Conservation (phyloP, 2,113 vertebrate species). For the Gymnogyps californianus region DNA sequence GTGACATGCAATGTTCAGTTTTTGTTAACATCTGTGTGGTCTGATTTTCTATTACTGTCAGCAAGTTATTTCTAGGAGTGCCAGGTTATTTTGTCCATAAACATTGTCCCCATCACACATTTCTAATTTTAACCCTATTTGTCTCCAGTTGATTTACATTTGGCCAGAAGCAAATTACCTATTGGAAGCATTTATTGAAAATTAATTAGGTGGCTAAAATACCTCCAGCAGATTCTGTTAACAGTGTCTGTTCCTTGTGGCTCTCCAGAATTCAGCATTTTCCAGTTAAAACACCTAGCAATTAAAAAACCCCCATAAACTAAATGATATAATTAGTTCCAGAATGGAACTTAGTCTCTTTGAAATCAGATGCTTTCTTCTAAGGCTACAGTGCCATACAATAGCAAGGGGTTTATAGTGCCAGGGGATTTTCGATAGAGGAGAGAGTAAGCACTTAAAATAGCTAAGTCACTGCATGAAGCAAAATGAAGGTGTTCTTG, state of each 20-base stretch:
- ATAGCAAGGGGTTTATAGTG: slow-evolving; percentile 64
- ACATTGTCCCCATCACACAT: slow-evolving; percentile 75
- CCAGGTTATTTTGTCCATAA: slow-evolving; percentile 79
- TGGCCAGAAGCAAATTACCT: slow-evolving; percentile 74
- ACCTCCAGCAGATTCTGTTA: slow-evolving; percentile 71
- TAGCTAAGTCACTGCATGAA: slow-evolving; percentile 19
- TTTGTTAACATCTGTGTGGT: slow-evolving; percentile 71
- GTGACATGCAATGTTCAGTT: background rate
- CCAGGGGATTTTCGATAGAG: slow-evolving; percentile 54
- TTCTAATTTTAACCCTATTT: slow-evolving; percentile 80
- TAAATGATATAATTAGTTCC: slow-evolving; percentile 77
- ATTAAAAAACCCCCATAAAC: slow-evolving; percentile 77
- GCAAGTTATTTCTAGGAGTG: slow-evolving; percentile 71
- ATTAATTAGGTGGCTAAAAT: slow-evolving; percentile 82
- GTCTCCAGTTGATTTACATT: slow-evolving; percentile 80
- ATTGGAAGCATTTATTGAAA: slow-evolving; percentile 81
- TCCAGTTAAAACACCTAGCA: slow-evolving; percentile 78
- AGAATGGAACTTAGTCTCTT: slow-evolving; percentile 74
- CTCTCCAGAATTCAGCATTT: slow-evolving; percentile 63
- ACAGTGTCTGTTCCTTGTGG: slow-evolving; percentile 63
- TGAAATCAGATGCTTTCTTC: slow-evolving; percentile 77
- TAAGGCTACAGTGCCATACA: slow-evolving; percentile 42
- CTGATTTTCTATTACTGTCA: slow-evolving; percentile 72
- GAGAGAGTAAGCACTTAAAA: background rate
- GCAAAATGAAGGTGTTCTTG: slow-evolving; percentile 35